Evolutionary conservation across 2,113 vertebrate species (phyloP), one percentile per base, ranked within the genome.

Genomic region (Tragulus kanchil): DNA sequence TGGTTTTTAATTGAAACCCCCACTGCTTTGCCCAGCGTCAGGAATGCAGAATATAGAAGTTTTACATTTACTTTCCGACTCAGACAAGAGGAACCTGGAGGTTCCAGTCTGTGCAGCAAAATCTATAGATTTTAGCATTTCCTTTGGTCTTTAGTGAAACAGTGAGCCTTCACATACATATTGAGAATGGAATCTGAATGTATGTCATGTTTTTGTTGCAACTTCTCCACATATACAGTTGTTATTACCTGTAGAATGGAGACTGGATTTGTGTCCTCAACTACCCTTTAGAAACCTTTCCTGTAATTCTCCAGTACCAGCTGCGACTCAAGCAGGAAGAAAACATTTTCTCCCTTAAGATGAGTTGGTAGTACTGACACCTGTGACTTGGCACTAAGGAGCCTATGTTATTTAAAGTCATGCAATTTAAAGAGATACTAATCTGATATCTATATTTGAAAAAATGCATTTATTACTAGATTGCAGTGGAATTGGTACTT

Each of bases 1-100:
- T 96, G 99, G 99, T 98, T 99, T 99, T 99, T 99, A 99, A 99
- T 99, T 98, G 99, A 99, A 99, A 98, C 98, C 98, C 99, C 99
- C 95, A 99, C 98, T 98, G 99, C 95, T 99, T 97, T 96, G 98
- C 98, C 95, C 59, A 98, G 97, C 98, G 98, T 98, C 98, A 98
- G 89, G 96, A 99, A 98, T 96, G 97, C 97, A 97, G 97, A 97
- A 97, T 98, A 98, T 97, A 98, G 98, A 98, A 98, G 97, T 98
- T 99, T 98, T 98, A 85, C 17, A 56, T 99, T 98, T 98, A 98
- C 97, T 98, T 98, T 98, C 98, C 94, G 96, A 97, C 98, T 98
- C 98, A 98, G 98, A 97, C 95, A 91, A 97, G 98, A 98, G 98
- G 97, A 98, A 96, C 97, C 97, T 69, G 58, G 97, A 97, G 82